These are phyloP conservation scores for Acronicta aceris DNA, from an alignment of 2,888 invertebrate species.

Conservation along the genomic window DNA sequence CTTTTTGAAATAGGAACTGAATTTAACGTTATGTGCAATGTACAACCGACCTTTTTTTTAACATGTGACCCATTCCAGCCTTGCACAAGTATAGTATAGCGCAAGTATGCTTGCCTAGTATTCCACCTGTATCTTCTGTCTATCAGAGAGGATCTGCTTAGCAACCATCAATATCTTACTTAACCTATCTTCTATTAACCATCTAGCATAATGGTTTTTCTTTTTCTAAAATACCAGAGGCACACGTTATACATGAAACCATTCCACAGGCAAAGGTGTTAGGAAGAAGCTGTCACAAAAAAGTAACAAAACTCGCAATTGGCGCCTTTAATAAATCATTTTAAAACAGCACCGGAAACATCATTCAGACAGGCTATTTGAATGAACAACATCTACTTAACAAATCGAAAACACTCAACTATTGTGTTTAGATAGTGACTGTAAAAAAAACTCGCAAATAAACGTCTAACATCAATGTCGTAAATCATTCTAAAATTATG, in stretches of 20 bases:
- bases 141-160: too few species aligned
- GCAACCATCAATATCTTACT: too few species aligned
- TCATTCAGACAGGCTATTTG: constrained; percentile 31
- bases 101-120: too few species aligned
- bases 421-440: constrained; percentile 69
- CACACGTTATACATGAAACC: background rate
- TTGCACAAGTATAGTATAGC: too few species aligned
- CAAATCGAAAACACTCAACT: constrained; percentile 61
- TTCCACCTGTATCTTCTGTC: too few species aligned
- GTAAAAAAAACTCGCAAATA: constrained; percentile 55
- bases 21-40: too few species aligned
- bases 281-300: constrained; percentile 9
- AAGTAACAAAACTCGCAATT: constrained; percentile 17
- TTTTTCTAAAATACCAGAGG: background rate
- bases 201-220: too few species aligned
- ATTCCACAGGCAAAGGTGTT: background rate
- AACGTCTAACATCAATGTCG: constrained; percentile 62
- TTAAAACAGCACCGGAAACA: constrained; percentile 33
- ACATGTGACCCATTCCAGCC: too few species aligned
- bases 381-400: constrained; percentile 39
- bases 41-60: too few species aligned
- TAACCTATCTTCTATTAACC: too few species aligned
- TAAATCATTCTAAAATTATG: constrained; percentile 85
- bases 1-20: too few species aligned
- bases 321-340: constrained; percentile 35